phyloP scores from a whole-genome alignment of 2,888 invertebrate genomes.

The Cryptops parisi region DNA sequence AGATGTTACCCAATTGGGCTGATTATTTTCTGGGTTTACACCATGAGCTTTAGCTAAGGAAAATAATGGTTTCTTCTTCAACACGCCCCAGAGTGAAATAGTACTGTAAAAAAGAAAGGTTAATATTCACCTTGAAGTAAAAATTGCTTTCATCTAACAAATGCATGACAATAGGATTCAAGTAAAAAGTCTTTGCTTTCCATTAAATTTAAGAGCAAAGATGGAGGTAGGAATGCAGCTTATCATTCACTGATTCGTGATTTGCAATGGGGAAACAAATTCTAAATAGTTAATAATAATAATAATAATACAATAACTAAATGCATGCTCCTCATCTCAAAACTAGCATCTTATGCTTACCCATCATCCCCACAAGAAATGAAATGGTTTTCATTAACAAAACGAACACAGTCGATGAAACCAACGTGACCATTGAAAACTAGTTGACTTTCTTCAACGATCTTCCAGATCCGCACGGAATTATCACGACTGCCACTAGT shows the following conservation, averaged over 20 bases:
- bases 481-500: constrained; percentile 81
- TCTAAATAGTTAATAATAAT: constrained; percentile 9
- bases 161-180: too few relatives aligned
- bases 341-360: constrained; percentile 29
- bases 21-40: constrained; percentile 37
- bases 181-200: too few relatives aligned
- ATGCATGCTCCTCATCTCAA: neutral
- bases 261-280: constrained; percentile 17
- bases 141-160: too few relatives aligned
- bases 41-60: constrained; percentile 59
- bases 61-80: constrained; percentile 73
- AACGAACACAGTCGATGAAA: constrained; percentile 73
- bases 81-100: constrained; percentile 63
- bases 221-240: too few relatives aligned
- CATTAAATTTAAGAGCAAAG: too few relatives aligned
- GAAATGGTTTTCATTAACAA: constrained; percentile 89
- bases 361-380: constrained; percentile 87
- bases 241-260: too few relatives aligned
- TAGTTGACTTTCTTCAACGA: constrained; percentile 90
- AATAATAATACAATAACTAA: constrained; percentile 3
- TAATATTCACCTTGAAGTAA: too few relatives aligned
- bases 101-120: constrained; percentile 32
- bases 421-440: constrained; percentile 73
- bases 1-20: constrained; percentile 72
- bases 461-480: constrained; percentile 85